A percentile compares a stretch with the other conserved stretches of the same genome.
These are phyloP conservation scores for Procambarus virginalis DNA, from an alignment of 1,140 invertebrate species.

Conservation along the genomic window DNA sequence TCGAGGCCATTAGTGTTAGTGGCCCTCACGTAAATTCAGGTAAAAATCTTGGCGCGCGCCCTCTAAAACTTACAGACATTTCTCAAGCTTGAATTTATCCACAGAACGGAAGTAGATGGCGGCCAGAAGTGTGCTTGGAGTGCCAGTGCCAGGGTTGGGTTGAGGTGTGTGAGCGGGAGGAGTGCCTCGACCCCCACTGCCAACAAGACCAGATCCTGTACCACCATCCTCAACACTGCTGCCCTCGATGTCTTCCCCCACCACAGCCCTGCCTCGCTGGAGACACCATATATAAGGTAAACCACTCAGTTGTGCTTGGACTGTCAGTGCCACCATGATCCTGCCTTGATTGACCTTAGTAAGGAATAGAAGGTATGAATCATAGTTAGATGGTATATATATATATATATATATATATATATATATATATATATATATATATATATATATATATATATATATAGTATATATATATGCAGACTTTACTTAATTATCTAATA, in stretches of 20 bases:
- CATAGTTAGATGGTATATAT: too few relatives aligned
- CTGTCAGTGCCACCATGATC: too few relatives aligned
- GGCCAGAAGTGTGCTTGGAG: slow-evolving; percentile 8
- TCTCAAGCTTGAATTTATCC: background rate
- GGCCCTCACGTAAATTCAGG: too few relatives aligned
- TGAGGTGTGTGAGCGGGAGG: slow-evolving; percentile 19
- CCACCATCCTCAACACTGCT: slow-evolving; percentile 23
- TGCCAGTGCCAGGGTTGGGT: slow-evolving; percentile 41
- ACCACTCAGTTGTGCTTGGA: too few relatives aligned
- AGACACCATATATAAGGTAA: slow-evolving; percentile 35
- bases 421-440: slow-evolving; percentile 5
- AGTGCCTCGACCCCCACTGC: slow-evolving; percentile 11
- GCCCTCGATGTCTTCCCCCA: slow-evolving; percentile 25
- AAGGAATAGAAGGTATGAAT: too few relatives aligned
- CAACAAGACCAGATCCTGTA: background rate
- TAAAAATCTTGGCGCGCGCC: background rate
- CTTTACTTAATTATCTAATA: too few relatives aligned
- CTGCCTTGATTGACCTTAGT: too few relatives aligned
- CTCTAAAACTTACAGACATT: background rate
- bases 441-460: background rate
- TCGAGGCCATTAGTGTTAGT: too few relatives aligned
- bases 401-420: background rate
- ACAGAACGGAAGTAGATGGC: slow-evolving; percentile 40
- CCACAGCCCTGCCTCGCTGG: slow-evolving; percentile 15
- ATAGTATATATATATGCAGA: background rate